Evolutionary conservation across 2,113 vertebrate species (phyloP).

Genomic region (Delphinapterus leucas): DNA sequence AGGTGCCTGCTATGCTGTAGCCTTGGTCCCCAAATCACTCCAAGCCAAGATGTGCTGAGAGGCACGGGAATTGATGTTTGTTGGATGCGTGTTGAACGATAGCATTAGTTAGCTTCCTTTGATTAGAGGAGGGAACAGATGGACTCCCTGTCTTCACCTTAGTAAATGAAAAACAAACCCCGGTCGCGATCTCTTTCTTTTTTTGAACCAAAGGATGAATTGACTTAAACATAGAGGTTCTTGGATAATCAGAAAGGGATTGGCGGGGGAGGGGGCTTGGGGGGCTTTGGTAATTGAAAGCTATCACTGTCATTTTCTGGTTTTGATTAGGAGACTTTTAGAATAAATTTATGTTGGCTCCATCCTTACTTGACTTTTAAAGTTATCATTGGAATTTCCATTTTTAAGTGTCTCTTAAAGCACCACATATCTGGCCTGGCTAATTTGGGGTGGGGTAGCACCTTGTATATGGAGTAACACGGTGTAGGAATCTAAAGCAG

Average conservation of each 20-base stretch:
- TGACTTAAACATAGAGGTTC: neutral
- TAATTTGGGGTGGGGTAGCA: neutral
- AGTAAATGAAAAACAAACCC: neutral
- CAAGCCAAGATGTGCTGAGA: neutral
- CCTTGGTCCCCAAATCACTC: neutral
- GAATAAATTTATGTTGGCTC: neutral
- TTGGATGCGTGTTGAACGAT: neutral
- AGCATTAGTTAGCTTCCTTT: neutral
- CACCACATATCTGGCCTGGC: neutral
- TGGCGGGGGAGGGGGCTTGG: rapidly evolving
- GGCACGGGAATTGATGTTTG: neutral
- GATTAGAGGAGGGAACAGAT: neutral
- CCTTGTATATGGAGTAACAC: neutral
- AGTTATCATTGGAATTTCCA: neutral
- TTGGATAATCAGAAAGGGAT: neutral
- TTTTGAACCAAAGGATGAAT: neutral
- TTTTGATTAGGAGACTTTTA: neutral
- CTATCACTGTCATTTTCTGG: neutral
- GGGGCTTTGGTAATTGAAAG: neutral
- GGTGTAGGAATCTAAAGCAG: neutral
- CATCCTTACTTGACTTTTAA: neutral
- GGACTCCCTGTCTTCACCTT: neutral
- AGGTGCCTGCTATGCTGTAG: neutral
- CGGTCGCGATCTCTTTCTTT: neutral
- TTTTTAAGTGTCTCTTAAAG: neutral